Base-by-base conservation (phyloP, 2,888 invertebrate species). In the Brachypalpus laphriformis region DNA sequence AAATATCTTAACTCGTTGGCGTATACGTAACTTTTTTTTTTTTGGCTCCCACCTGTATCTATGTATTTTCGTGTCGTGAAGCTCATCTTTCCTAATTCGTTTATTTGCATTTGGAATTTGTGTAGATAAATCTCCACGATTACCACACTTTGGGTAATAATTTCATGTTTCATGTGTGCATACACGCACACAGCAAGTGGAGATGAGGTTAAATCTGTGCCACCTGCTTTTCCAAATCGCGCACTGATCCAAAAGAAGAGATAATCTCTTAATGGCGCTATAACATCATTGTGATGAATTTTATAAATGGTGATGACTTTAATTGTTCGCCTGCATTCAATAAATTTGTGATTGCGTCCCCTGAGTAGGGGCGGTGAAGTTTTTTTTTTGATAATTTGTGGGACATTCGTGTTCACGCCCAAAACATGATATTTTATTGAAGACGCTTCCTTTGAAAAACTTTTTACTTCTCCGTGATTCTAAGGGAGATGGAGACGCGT, bases 291-390 rank as follows among this genome's bases (percentile, higher is more conserved):
- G 31, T 54, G 61, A 51, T 31, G 51, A 54, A 31, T 63, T 56
- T 54, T 54, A 4, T 45, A 56, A 74, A 54, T 31, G 61, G 28
- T 63, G 54, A 74, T 28, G 34, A 75, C 56, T 28, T 71, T 66
- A 66, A 66, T 51, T 66, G 66, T 66, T 16, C 8, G 51, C 6
- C 14, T 8, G 16, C 63, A 31, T 65, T 65, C 49, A 34, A 34
- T 34, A 9, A 34, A 20, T n/a, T 49, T 34, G 7, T 20, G 49
- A n/a, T 47, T 22, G 20, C 37, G 37, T n/a, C 37, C 37, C 9
- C 4, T 1, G 51, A 1, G 14, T 14, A 0, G 1, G 3, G 8
- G 31, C 14, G 4, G 9, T 1, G 18, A 7, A 14, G 51, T 1
- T n/a, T n/a, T n/a, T n/a, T n/a, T n/a, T n/a, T n/a, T 16, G 18